phyloP scores from a whole-genome alignment of 2,797 vertebrate genomes.

The Pagetopsis macropterus region DNA sequence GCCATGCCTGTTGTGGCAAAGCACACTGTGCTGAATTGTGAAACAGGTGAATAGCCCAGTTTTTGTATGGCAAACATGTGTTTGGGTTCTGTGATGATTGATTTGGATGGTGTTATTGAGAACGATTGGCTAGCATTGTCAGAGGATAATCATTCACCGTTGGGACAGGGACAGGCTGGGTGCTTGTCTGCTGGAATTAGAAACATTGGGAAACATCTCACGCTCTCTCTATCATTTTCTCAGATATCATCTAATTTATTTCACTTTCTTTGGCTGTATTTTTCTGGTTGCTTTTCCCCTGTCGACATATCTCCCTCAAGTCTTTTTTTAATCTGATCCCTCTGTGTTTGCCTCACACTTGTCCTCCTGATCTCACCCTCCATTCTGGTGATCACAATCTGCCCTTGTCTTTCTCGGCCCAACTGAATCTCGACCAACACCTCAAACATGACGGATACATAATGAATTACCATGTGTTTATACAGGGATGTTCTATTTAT shows the following conservation, averaged over 20 bases:
- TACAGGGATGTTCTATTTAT: constrained; percentile 2
- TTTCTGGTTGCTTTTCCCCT: constrained; percentile 28
- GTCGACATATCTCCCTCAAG: constrained; percentile 27
- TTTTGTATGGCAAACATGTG: constrained; percentile 58
- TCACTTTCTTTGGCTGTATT: constrained; percentile 24
- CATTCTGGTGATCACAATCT: constrained; percentile 33
- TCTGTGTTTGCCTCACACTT: constrained; percentile 33
- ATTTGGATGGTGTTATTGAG: constrained; percentile 64
- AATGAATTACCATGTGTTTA: constrained; percentile 36
- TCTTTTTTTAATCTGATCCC: constrained; percentile 26
- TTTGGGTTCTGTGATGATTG: constrained; percentile 64
- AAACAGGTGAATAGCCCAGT: constrained; percentile 40
- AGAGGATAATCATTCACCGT: constrained; percentile 57
- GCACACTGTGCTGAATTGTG: constrained; percentile 42
- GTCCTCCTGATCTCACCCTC: constrained; percentile 32
- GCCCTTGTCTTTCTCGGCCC: constrained; percentile 25
- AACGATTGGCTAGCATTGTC: constrained; percentile 49
- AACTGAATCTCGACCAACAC: constrained; percentile 17
- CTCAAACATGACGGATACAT: constrained; percentile 34
- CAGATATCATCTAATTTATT: constrained; percentile 53
- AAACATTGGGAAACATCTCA: constrained; percentile 51
- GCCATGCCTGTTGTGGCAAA: constrained; percentile 43
- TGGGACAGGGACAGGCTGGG: constrained; percentile 32
- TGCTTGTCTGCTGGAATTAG: constrained; percentile 49
- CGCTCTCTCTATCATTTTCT: constrained; percentile 51